These are phyloP conservation scores for Metalampra italica DNA, from an alignment of 2,888 invertebrate species.

Conservation along the genomic window DNA sequence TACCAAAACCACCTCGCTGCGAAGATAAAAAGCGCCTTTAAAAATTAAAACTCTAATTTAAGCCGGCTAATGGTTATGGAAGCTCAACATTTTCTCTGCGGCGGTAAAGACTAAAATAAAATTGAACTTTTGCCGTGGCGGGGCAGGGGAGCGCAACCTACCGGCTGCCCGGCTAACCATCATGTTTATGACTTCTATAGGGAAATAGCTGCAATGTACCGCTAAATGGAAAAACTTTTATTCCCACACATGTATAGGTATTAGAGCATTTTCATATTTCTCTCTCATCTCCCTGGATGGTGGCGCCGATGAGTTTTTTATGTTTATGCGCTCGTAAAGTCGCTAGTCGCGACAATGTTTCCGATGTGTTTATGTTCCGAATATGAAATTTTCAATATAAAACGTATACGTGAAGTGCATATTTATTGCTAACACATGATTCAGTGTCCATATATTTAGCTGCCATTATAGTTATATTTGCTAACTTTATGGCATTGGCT, in stretches of 20 bases:
- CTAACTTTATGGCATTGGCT: neutral
- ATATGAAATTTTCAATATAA: slow-evolving; percentile 62
- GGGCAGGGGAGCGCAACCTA: slow-evolving; percentile 13
- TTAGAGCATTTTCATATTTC: slow-evolving; percentile 71
- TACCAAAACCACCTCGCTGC: slow-evolving; percentile 18
- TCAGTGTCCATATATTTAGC: slow-evolving; percentile 12
- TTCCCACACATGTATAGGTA: slow-evolving; percentile 57
- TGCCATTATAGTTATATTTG: neutral
- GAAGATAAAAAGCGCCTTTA: slow-evolving; percentile 35
- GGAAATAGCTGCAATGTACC: slow-evolving; percentile 65
- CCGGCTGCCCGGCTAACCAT: slow-evolving; percentile 36
- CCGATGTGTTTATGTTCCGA: slow-evolving; percentile 56
- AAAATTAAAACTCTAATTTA: slow-evolving; percentile 57
- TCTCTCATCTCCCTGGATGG: slow-evolving; percentile 23
- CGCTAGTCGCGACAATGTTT: slow-evolving; percentile 60
- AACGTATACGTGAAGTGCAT: slow-evolving; percentile 31
- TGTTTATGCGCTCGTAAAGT: slow-evolving; percentile 71
- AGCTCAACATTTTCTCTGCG: slow-evolving; percentile 48
- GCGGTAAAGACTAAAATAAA: slow-evolving; percentile 44
- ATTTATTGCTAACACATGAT: slow-evolving; percentile 44
- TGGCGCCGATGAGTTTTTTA: slow-evolving; percentile 69
- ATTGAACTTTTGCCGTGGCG: slow-evolving; percentile 43
- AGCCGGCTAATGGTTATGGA: slow-evolving; percentile 53
- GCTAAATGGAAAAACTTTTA: slow-evolving; percentile 73
- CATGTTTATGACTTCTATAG: slow-evolving; percentile 75